These are phyloP conservation scores for Epinephelus awoara DNA, from an alignment of 2,797 vertebrate species.

Conservation along the genomic window DNA sequence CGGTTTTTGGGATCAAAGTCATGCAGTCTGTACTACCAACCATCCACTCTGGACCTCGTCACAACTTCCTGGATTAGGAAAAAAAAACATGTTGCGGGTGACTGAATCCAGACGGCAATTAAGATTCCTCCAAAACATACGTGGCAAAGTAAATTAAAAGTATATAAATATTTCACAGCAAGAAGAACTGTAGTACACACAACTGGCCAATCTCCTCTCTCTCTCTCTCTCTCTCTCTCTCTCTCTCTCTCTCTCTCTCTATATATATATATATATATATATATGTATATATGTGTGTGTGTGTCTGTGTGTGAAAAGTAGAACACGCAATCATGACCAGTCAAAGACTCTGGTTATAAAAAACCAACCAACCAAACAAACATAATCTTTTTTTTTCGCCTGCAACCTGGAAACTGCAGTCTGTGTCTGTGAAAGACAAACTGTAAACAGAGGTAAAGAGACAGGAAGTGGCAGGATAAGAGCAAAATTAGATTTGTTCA, in stretches of 20 bases:
- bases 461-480: conserved; percentile 39
- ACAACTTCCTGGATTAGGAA: neutral
- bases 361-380: neutral
- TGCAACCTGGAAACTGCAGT: neutral
- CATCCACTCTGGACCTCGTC: neutral
- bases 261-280: too few species aligned
- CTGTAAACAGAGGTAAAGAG: conserved; percentile 38
- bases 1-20: neutral
- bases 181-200: neutral
- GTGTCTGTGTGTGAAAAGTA: neutral
- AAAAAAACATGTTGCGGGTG: neutral
- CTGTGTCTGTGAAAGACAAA: conserved; percentile 7
- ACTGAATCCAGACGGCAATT: neutral
- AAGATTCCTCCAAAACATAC: conserved; percentile 3
- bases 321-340: too few species aligned
- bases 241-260: too few species aligned
- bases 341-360: neutral
- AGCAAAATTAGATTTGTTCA: conserved; percentile 40
- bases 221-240: too few species aligned
- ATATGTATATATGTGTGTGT: neutral
- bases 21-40: neutral
- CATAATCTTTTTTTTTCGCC: too few species aligned
- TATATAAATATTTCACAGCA: conserved; percentile 3
- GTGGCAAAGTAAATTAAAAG: neutral
- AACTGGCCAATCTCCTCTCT: too few species aligned